Percentiles rank a stretch among this genome's conserved stretches.
Conservation (phyloP, 2,888 invertebrate genomes). For the Trissolcus japonicus region DNA sequence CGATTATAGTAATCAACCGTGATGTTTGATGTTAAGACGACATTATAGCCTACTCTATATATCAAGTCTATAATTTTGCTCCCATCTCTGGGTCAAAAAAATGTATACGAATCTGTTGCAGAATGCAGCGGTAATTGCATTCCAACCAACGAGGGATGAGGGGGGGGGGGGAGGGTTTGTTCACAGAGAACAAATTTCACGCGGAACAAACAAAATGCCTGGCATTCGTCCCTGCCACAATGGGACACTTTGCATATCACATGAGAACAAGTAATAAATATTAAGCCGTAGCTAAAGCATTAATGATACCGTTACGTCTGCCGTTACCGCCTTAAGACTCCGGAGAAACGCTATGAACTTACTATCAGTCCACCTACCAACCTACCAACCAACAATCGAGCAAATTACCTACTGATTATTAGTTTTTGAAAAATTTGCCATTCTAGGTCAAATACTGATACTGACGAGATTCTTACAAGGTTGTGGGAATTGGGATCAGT, state of each 20-base stretch:
- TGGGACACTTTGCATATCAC: constrained; percentile 46
- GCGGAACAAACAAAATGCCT: constrained; percentile 11
- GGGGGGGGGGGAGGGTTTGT: too few species aligned
- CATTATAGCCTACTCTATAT: constrained; percentile 15
- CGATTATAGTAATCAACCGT: constrained; percentile 18
- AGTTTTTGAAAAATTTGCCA: constrained; percentile 24
- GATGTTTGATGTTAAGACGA: not conserved
- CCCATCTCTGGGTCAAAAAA: too few species aligned
- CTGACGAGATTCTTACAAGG: too few species aligned
- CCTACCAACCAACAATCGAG: constrained; percentile 42
- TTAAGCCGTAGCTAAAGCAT: constrained; percentile 71
- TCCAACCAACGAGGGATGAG: too few species aligned
- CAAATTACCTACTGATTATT: constrained; percentile 14
- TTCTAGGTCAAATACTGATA: constrained; percentile 28
- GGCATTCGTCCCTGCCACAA: constrained; percentile 55
- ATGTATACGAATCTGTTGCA: too few species aligned
- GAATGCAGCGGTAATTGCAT: too few species aligned
- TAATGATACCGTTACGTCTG: constrained; percentile 72
- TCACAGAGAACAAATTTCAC: constrained; percentile 3
- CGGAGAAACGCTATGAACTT: constrained; percentile 53
- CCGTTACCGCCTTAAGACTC: constrained; percentile 75
- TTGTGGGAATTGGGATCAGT: too few species aligned
- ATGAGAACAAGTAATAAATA: constrained; percentile 73
- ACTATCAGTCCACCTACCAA: constrained; percentile 49
- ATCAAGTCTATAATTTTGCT: constrained; percentile 21